Base-by-base conservation (phyloP, 2,113 vertebrate species). In the Alethe diademata region DNA sequence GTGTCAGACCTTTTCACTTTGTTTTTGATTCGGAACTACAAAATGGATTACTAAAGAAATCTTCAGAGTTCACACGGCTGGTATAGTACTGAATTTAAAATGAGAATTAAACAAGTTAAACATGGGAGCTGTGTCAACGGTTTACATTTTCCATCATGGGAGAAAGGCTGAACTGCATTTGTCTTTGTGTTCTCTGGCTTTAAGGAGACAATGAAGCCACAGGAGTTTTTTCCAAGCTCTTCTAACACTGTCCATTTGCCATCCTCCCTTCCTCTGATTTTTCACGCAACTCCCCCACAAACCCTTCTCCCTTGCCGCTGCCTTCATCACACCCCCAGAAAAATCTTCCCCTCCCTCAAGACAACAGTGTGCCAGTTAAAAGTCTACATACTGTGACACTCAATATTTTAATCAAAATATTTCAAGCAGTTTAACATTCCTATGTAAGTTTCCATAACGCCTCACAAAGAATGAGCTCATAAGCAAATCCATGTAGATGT, bases 21-120 rank as follows among this genome's bases (percentile, higher is more conserved):
- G 99, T 99, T 99, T 99, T 99, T 98, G 96, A 98, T 98, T 98
- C 97, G 97, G 98, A 98, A 98, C 98, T 98, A 99, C 99, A 99
- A 99, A 99, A 99, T 99, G 99, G 99, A 99, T 99, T 99, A 99
- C 98, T 98, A 98, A 97, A 97, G 98, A 98, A 98, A 98, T 98
- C 97, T 97, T 98, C 97, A 97, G 97, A 98, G 98, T 98, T 98
- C 98, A 98, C 97, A 98, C 96, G 98, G 98, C 98, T 50, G 80
- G 97, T 97, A 97, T 98, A 98, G 98, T 97, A 97, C 98, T 98
- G 97, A 98, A 98, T 98, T 98, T 98, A 98, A 98, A 99, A 98
- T 98, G 98, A 98, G 98, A 97, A 98, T 98, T 98, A 99, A 98
- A 99, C 98, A 98, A 98, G 98, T 98, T 98, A 98, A 98, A 98